Percentiles rank a stretch among this genome's conserved stretches.
Evolutionary conservation across 2,888 invertebrate genomes (phyloP).

Genomic region (Xylota sylvarum): DNA sequence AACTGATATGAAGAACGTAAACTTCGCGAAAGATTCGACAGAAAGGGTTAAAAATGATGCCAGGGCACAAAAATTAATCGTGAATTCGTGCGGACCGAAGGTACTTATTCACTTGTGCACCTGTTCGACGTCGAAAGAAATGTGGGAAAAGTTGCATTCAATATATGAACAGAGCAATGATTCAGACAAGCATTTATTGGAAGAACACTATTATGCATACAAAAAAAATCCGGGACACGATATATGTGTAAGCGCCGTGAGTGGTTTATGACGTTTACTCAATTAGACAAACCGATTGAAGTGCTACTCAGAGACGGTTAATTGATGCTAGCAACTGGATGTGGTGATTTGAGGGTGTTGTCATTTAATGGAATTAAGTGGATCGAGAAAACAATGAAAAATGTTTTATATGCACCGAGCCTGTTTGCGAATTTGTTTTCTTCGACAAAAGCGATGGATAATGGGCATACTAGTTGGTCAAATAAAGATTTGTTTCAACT

Average conservation of each 20-base stretch:
- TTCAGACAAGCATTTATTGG: constrained; percentile 37
- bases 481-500: constrained; percentile 47
- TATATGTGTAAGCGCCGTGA: constrained; percentile 31
- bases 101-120: constrained; percentile 49
- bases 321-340: constrained; percentile 30
- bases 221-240: constrained; percentile 26
- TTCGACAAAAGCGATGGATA: constrained; percentile 57
- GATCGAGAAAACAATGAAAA: constrained; percentile 40
- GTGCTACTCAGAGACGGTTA: no score
- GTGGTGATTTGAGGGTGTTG: constrained; percentile 32
- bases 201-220: constrained; percentile 48
- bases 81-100: constrained; percentile 47
- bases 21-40: neutral
- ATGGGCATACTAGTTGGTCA: constrained; percentile 49
- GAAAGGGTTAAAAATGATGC: constrained; percentile 38
- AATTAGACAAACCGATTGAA: no score
- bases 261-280: constrained; percentile 34
- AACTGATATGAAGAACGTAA: constrained; percentile 15
- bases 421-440: no score
- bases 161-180: constrained; percentile 40
- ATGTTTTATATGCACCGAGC: no score
- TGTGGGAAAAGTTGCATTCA: constrained; percentile 46
- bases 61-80: constrained; percentile 50
- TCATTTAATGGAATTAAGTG: constrained; percentile 19
- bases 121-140: constrained; percentile 40